Evolutionary conservation across 1,140 invertebrate genomes (phyloP), one percentile per base, ranked within the genome.

Genomic region (Stegodyphus mimosarum): DNA sequence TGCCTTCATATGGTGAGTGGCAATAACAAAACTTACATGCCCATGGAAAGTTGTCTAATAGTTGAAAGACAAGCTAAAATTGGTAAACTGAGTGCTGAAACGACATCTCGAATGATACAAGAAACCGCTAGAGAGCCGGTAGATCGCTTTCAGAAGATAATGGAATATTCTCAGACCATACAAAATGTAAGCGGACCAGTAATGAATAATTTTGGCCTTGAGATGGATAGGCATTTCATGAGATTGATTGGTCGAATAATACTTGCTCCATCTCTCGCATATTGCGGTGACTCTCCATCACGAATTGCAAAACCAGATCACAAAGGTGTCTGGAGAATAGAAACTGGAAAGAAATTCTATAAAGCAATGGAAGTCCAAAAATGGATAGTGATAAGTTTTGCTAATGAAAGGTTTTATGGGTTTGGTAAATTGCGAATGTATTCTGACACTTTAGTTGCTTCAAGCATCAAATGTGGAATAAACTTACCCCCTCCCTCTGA

Each of bases 21-120:
- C 11, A 81, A 74, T 10, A 84, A 85, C 60, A 73, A 75, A 49
- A 89, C 88, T 64, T 89, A 88, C 83, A 88, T 90, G 10, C 90
- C 90, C 2, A 69, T 90, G 7, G 90, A 90, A 87, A 79, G 89
- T 15, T 91, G 90, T 79, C 7, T 69, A 18, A 52, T 91, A 10
- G 81, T 88, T 15, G 64, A 83, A n/a, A 89, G 89, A n/a, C 90
- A 90, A 84, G 70, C 84, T 33, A 80, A 78, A n/a, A 51, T 78
- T 6, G 77, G 81, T 50, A 87, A 88, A 67, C 53, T 89, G 49
- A 78, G 15, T 49, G 53, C 33, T 13, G 49, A 74, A 63, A 49
- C 87, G 18, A 84, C 49, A 17, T 15, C 86, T 7, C 63, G 67
- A 18, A 88, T 89, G 84, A 88, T 89, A n/a, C 76, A 33, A 66